A percentile compares a stretch with the other conserved stretches of the same genome.
phyloP scores from a whole-genome alignment of 2,888 invertebrate genomes.

The Tortricodes alternella region DNA sequence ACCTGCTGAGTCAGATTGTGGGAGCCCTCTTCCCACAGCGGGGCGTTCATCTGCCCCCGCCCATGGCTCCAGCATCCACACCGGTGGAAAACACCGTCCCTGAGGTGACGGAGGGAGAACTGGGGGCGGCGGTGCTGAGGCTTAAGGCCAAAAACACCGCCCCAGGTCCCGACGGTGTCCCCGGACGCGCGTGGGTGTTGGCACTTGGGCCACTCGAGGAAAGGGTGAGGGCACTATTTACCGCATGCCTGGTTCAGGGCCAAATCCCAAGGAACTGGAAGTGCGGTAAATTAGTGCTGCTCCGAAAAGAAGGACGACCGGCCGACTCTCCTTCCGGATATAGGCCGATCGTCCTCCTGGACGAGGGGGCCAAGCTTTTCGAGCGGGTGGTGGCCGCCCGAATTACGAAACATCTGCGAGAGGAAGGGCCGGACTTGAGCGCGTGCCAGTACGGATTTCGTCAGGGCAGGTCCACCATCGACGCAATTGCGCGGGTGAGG shows the following conservation, averaged over 20 bases:
- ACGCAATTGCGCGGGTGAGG: too few species aligned
- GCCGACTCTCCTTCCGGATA: not conserved
- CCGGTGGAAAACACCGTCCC: too few species aligned
- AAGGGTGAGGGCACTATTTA: not conserved
- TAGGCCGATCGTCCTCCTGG: not conserved
- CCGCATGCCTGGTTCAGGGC: not conserved
- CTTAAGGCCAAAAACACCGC: too few species aligned
- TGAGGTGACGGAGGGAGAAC: too few species aligned
- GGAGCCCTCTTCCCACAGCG: not conserved
- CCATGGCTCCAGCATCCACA: too few species aligned
- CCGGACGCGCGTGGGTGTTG: not conserved
- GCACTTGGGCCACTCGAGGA: not conserved
- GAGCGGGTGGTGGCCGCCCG: not conserved
- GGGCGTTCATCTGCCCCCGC: too few species aligned
- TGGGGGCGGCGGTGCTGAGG: too few species aligned
- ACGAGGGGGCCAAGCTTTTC: not conserved
- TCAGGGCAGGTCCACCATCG: not conserved
- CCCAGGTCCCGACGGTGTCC: too few species aligned
- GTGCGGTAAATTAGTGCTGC: not conserved
- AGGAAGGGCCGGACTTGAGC: too few species aligned
- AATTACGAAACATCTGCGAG: too few species aligned
- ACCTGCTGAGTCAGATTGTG: not conserved
- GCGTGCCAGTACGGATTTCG: not conserved
- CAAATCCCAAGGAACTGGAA: not conserved
- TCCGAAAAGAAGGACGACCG: not conserved